Percentiles rank a stretch among this genome's conserved stretches.
These are phyloP conservation scores for Neotoma lepida DNA, from an alignment of 2,113 vertebrate species.

Conservation along the genomic window DNA sequence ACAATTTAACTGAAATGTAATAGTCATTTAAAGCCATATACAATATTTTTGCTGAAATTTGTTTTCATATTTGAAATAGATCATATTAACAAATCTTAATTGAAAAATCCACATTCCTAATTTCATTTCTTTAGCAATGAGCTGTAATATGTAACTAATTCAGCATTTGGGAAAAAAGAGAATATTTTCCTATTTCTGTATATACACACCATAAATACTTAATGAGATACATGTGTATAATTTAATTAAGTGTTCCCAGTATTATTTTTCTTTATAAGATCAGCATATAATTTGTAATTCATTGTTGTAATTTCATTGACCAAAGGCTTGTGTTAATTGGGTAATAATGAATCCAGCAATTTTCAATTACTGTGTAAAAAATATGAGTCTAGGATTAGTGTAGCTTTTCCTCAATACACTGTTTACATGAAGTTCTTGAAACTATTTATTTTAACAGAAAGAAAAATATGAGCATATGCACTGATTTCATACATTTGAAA, in stretches of 20 bases:
- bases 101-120: background rate
- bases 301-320: conserved; percentile 32
- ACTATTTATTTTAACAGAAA: accelerated
- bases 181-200: conserved; percentile 35
- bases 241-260: conserved; percentile 60
- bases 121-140: conserved; percentile 25
- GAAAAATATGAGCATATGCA: background rate
- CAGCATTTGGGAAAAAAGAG: conserved; percentile 19
- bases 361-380: background rate
- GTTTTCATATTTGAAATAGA: background rate
- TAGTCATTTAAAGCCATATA: background rate
- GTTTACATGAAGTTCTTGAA: background rate
- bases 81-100: background rate
- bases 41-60: background rate
- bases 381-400: background rate
- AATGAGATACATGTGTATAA: background rate
- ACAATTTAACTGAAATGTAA: background rate
- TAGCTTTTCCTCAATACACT: background rate
- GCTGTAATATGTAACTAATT: background rate
- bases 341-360: background rate
- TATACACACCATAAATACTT: conserved; percentile 21
- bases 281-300: background rate
- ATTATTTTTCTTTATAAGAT: conserved; percentile 44
- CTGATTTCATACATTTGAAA: background rate
- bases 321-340: conserved; percentile 27